These are phyloP conservation scores for Phenganax stokvisi DNA, from an alignment of 92 coral and sea anemone genomes.

Conservation along the genomic window DNA sequence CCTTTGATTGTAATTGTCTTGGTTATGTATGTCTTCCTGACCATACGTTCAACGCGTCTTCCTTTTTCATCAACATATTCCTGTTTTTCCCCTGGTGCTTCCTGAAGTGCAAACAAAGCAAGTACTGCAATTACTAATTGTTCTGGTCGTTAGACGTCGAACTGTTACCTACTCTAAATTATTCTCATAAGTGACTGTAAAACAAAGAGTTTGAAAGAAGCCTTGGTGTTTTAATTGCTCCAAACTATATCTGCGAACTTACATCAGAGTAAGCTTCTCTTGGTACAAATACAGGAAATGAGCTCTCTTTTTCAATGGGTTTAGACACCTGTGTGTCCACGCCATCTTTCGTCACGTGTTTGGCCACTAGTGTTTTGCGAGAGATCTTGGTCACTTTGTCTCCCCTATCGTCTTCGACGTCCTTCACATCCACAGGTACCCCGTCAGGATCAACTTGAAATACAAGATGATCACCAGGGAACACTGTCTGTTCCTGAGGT, in stretches of 20 bases:
- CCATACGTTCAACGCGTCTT: slow-evolving; percentile 46
- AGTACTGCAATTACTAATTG: slow-evolving; percentile 9
- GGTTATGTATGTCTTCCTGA: slow-evolving; percentile 39
- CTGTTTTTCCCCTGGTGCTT: slow-evolving; percentile 45
- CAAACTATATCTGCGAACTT: not conserved
- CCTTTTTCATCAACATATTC: slow-evolving; percentile 62
- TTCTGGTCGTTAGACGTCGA: not conserved
- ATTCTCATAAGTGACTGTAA: not conserved
- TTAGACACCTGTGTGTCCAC: slow-evolving; percentile 30
- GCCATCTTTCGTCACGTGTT: slow-evolving; percentile 43
- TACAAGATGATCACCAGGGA: slow-evolving; percentile 32
- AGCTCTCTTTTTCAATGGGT: slow-evolving; percentile 5
- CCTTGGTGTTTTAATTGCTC: no score
- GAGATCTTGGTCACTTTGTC: slow-evolving; percentile 22
- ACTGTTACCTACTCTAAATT: no score
- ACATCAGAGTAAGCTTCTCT: slow-evolving; percentile 14
- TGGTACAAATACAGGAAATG: slow-evolving; percentile 17
- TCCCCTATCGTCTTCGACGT: slow-evolving; percentile 29
- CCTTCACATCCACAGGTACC: slow-evolving; percentile 22
- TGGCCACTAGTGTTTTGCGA: slow-evolving; percentile 36
- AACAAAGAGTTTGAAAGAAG: no score
- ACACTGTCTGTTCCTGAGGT: slow-evolving; percentile 11
- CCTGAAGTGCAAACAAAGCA: slow-evolving; percentile 15
- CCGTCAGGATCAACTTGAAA: slow-evolving; percentile 2
- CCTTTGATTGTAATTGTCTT: slow-evolving; percentile 42